Evolutionary conservation across 2,113 vertebrate genomes (phyloP).

Genomic region (Phyllostomus discolor): DNA sequence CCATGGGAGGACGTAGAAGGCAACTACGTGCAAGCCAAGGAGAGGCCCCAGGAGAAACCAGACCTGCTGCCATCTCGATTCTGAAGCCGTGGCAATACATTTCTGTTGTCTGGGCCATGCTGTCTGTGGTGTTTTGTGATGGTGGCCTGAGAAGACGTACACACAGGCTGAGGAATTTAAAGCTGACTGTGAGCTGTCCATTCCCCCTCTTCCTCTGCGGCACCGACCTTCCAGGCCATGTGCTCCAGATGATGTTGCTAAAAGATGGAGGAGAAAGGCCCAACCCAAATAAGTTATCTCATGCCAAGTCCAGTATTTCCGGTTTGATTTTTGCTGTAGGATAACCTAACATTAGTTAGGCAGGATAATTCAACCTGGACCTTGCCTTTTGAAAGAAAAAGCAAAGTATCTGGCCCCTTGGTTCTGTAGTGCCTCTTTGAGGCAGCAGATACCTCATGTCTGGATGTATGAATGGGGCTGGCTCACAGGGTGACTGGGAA

Average conservation of each 20-base stretch:
- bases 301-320: background rate
- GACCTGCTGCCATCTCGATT: background rate
- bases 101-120: background rate
- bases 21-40: background rate
- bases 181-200: background rate
- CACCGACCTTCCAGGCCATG: background rate
- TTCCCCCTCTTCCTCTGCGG: background rate
- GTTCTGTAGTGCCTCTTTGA: background rate
- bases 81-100: background rate
- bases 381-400: slow-evolving; percentile 5
- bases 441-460: background rate
- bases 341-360: background rate
- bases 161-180: background rate
- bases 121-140: background rate
- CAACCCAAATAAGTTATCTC: background rate
- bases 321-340: background rate
- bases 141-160: background rate
- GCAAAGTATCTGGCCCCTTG: background rate
- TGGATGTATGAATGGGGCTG: background rate
- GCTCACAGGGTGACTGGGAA: background rate
- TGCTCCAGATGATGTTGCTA: background rate
- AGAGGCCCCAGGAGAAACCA: background rate
- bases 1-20: background rate
- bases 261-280: background rate
- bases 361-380: background rate